phyloP scores from a whole-genome alignment of 2,113 vertebrate genomes.

The Microtus montanus region DNA sequence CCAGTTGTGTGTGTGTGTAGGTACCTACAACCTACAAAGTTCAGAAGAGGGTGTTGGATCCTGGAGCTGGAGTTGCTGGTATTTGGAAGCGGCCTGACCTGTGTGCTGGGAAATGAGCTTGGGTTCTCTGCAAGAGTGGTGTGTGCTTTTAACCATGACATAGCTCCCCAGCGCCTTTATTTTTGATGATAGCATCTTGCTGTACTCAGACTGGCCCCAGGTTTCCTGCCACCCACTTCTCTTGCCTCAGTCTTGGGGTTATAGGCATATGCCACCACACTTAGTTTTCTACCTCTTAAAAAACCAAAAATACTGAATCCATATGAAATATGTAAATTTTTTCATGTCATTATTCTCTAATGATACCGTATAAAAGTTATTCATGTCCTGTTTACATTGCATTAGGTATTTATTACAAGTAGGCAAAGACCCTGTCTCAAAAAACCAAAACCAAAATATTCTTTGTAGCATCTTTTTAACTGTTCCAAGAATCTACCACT shows the following conservation, averaged over 20 bases:
- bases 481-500: constrained; percentile 26
- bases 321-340: background rate
- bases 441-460: background rate
- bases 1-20: background rate
- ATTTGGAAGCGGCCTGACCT: background rate
- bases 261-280: too few relatives aligned
- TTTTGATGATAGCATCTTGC: background rate
- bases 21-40: background rate
- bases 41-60: background rate
- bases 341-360: background rate
- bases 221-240: too few relatives aligned
- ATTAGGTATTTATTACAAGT: background rate
- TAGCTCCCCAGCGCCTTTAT: background rate
- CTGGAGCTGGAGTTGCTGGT: background rate
- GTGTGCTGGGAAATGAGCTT: background rate
- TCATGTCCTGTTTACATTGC: background rate
- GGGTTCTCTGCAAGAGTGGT: background rate
- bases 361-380: background rate
- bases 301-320: background rate
- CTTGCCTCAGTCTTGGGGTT: too few relatives aligned
- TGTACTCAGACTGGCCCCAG: too few relatives aligned
- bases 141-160: background rate
- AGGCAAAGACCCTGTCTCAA: background rate
- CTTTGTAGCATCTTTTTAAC: background rate
- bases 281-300: background rate